Percentiles rank a stretch among this genome's conserved stretches.
Conservation (phyloP, 2,888 invertebrate genomes). For the Rapana venosa region DNA sequence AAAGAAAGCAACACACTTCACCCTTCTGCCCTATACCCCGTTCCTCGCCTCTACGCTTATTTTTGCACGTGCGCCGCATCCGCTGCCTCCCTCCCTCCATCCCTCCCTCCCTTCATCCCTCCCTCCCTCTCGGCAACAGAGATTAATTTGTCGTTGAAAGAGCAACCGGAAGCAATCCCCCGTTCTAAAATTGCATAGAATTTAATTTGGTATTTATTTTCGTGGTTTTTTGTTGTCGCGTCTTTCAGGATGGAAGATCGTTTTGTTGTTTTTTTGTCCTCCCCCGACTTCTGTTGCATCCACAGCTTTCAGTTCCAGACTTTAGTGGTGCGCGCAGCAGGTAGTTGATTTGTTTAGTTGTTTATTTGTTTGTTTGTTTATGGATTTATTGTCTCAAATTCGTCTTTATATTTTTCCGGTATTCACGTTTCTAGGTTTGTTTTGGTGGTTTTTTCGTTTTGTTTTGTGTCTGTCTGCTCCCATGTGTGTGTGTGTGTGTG, state of each 20-base stretch:
- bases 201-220: not conserved
- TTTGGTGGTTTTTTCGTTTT: not conserved
- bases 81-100: not conserved
- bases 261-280: not conserved
- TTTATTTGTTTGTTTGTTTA: too few species aligned
- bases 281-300: not conserved
- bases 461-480: not conserved
- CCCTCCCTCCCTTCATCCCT: not conserved
- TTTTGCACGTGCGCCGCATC: not conserved
- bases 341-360: too few species aligned
- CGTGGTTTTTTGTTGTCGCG: too few species aligned
- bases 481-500: too few species aligned
- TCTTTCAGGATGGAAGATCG: not conserved
- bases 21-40: not conserved
- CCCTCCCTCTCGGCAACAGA: not conserved
- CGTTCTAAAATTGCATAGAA: not conserved
- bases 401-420: too few species aligned
- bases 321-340: not conserved
- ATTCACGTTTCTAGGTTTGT: not conserved
- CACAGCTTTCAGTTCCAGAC: not conserved
- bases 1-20: too few species aligned
- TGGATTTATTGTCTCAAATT: too few species aligned
- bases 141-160: constrained; percentile 18
- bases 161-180: constrained; percentile 11
- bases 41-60: not conserved